phyloP scores from a whole-genome alignment of 1,140 invertebrate genomes.

The Whitmania pigra region DNA sequence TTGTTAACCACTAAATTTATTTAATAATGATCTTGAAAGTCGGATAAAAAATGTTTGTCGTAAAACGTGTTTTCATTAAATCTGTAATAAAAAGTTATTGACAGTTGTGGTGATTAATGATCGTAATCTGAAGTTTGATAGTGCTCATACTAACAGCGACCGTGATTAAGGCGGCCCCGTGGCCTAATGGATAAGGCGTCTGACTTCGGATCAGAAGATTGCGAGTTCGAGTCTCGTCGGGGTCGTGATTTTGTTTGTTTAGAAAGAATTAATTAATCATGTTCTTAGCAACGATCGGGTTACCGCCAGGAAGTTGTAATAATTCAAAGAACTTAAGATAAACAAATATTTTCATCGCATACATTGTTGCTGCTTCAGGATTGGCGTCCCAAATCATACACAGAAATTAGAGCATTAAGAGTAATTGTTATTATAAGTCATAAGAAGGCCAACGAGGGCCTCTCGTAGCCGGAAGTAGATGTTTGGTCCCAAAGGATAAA shows the following conservation, averaged over 20 bases:
- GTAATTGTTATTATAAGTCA: no score
- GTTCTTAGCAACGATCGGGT: background rate
- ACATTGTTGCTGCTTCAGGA: background rate
- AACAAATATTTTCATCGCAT: background rate
- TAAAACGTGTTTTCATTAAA: background rate
- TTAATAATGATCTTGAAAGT: background rate
- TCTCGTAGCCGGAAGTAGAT: no score
- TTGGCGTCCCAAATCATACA: background rate
- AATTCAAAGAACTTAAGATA: no score
- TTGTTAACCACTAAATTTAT: background rate
- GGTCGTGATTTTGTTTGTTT: slow-evolving; percentile 1
- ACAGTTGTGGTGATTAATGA: no score
- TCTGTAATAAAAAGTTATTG: no score
- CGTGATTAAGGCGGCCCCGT: background rate
- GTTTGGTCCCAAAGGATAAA: no score
- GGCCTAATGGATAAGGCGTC: slow-evolving; percentile 11
- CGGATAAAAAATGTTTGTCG: background rate
- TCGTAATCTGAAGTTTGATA: background rate
- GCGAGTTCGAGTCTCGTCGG: slow-evolving; percentile 9
- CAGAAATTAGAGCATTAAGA: background rate
- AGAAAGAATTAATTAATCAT: background rate
- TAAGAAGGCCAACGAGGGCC: no score
- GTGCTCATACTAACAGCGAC: background rate
- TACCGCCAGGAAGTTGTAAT: no score
- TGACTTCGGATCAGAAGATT: slow-evolving; percentile 12